phyloP scores from a whole-genome alignment of 2,113 vertebrate genomes.

The Synodontis membranacea region DNA sequence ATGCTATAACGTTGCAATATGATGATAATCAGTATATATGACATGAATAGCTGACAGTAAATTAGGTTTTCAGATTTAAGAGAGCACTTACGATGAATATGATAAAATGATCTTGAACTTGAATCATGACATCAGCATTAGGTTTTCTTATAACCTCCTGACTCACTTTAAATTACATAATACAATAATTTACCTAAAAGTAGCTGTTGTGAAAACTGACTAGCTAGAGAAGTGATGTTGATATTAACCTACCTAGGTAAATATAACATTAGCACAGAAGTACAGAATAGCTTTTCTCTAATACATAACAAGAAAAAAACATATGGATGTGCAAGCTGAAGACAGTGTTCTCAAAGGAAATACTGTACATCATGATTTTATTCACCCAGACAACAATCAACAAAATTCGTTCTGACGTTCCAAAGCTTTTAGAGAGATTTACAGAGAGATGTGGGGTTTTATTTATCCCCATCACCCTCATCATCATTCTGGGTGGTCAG shows the following conservation, averaged over 20 bases:
- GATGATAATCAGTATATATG: neutral
- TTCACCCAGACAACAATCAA: neutral
- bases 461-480: constrained; percentile 21
- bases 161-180: no score
- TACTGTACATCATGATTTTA: neutral
- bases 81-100: neutral
- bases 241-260: neutral
- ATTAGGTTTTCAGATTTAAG: neutral
- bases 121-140: neutral
- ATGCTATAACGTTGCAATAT: neutral
- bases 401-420: neutral
- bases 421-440: constrained; percentile 17
- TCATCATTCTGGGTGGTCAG: constrained; percentile 22
- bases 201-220: neutral
- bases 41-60: neutral
- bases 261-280: no score
- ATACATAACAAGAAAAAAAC: neutral
- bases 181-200: neutral
- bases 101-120: neutral
- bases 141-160: neutral
- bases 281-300: neutral
- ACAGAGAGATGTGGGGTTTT: constrained; percentile 4
- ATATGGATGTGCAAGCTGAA: neutral
- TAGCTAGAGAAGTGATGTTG: neutral
- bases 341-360: neutral